Percentiles rank a stretch among this genome's conserved stretches.
Conservation (phyloP, 2,113 vertebrate species). For the Tragulus kanchil region DNA sequence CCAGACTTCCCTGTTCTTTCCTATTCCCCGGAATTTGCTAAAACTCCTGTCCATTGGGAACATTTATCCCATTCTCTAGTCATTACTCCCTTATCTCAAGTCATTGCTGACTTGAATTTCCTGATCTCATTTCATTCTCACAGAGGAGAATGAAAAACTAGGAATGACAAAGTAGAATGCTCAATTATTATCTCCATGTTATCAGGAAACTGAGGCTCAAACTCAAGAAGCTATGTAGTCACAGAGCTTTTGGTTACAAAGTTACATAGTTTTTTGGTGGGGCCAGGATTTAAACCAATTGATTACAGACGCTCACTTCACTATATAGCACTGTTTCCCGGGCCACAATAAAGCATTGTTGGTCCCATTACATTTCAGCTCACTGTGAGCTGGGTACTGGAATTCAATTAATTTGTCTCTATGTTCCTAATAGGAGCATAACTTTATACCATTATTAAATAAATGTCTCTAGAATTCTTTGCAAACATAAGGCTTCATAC, state of each 20-base stretch:
- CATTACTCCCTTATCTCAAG: neutral
- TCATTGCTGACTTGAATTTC: neutral
- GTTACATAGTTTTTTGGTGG: neutral
- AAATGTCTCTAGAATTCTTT: neutral
- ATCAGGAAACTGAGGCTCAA: neutral
- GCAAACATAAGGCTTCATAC: neutral
- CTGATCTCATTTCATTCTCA: neutral
- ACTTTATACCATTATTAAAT: neutral
- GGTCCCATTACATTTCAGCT: neutral
- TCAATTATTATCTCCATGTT: neutral
- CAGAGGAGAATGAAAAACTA: neutral
- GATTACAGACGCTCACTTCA: neutral
- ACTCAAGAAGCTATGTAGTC: neutral
- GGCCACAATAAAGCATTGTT: neutral
- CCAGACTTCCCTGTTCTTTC: neutral
- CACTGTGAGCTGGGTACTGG: neutral
- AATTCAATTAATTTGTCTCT: slow-evolving; percentile 5
- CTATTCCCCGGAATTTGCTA: neutral
- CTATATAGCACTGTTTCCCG: neutral
- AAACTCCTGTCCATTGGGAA: neutral
- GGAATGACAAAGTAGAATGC: neutral
- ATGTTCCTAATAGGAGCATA: neutral
- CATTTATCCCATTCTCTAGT: neutral
- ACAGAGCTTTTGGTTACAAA: neutral
- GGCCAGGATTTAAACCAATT: neutral